phyloP scores from a whole-genome alignment of 2,797 vertebrate genomes.

The Antrozous pallidus region DNA sequence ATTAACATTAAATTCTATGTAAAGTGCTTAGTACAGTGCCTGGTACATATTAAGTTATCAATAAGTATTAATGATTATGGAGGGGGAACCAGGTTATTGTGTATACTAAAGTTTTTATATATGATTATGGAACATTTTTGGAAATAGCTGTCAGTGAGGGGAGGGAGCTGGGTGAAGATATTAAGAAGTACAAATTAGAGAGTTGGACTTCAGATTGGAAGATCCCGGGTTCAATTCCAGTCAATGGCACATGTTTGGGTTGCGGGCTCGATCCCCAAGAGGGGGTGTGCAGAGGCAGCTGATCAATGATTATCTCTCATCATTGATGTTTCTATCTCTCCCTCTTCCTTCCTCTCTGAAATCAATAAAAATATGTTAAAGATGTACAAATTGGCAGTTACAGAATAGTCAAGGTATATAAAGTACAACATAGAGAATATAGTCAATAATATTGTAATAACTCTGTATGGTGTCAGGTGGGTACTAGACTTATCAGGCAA shows the following conservation, averaged over 20 bases:
- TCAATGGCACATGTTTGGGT: no score
- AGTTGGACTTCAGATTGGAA: no score
- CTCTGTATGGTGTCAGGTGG: neutral
- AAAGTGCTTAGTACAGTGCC: neutral
- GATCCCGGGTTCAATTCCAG: no score
- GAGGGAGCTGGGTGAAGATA: neutral
- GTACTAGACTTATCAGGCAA: neutral
- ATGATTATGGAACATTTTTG: slow-evolving; percentile 31
- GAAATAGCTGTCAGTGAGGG: neutral
- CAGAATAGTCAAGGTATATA: neutral
- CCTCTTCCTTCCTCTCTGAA: no score
- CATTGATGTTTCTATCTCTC: no score
- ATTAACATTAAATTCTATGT: neutral
- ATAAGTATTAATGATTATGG: neutral
- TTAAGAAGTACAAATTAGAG: neutral
- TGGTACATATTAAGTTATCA: neutral
- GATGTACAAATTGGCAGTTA: neutral
- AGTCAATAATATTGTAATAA: neutral
- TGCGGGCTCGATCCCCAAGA: no score
- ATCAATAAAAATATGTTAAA: neutral
- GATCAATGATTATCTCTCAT: no score
- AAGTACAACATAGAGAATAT: neutral
- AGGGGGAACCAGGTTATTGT: neutral
- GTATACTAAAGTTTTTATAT: neutral
- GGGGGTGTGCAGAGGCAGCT: no score